Base-by-base conservation (phyloP, 2,113 vertebrate genomes). In the Mus pahari region DNA sequence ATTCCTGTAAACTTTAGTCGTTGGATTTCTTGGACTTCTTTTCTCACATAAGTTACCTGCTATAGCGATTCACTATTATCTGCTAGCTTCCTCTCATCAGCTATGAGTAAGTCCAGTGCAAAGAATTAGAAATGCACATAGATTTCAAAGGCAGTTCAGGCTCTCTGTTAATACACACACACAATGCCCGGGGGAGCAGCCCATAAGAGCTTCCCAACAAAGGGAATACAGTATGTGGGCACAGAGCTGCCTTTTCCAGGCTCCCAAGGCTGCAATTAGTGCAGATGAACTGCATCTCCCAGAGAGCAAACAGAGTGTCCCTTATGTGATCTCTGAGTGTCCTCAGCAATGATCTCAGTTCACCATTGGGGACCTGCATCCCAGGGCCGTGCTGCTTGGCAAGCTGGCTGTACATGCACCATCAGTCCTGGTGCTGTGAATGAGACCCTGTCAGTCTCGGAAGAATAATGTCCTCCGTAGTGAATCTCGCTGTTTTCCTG, bases 231-330 rank as follows among this genome's bases (percentile, higher is more conserved):
- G 97, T 98, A 84, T 97, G 89, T 93, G 70, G 79, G 96, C 97
- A 97, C 97, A 97, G 97, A 97, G 97, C 95, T 62, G 96, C 97
- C 97, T 97, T 97, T 94, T 97, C 91, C 96, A 92, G 84, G 83
- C 91, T 95, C 91, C 96, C 71, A 90, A 58, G 94, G 89, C 96
- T 1, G 68, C 94, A 96, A 96, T 97, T 97, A 97, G 97, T 96
- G 95, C 97, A 94, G 97, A 96, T 97, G 96, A 97, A 98, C 97
- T 94, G 97, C 96, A n/a, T 94, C 97, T 96, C 97, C 97, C 96
- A 91, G 97, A 95, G 94, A 97, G 96, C 93, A 95, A 97, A 97
- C 97, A 98, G 96, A 97, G 97, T 97, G 95, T 75, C 97, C 97
- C 97, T 98, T 97, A 97, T 97, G 96, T 96, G 97, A 68, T 97